Conservation (phyloP, 2,797 vertebrate genomes). For the Chaetophractus vellerosus region DNA sequence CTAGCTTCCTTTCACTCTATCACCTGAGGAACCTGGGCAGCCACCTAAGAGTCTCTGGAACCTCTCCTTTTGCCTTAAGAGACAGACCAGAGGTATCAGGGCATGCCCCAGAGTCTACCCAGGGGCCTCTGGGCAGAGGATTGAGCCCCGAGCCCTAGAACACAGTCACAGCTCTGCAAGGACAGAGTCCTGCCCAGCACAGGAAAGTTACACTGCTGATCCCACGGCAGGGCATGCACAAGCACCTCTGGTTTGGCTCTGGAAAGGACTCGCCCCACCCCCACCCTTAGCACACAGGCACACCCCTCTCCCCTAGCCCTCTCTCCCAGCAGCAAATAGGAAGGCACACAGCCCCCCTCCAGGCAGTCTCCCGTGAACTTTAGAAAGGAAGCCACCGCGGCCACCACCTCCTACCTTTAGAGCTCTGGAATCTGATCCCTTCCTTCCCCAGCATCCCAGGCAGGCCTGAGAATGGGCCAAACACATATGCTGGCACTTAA, state of each 20-base stretch:
- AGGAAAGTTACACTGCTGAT: neutral
- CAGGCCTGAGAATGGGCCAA: neutral
- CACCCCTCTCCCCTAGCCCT: neutral
- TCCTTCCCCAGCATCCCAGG: neutral
- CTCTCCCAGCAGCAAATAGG: neutral
- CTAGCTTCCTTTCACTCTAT: neutral
- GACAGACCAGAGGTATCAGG: neutral
- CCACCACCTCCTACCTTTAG: neutral
- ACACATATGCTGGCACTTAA: neutral
- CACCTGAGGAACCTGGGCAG: neutral
- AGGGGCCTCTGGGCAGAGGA: neutral
- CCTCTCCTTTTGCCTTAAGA: neutral
- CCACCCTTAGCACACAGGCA: neutral
- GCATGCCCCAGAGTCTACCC: neutral
- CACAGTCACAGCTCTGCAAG: neutral
- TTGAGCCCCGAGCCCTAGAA: neutral
- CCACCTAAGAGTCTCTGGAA: neutral
- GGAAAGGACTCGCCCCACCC: neutral
- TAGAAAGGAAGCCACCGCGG: neutral
- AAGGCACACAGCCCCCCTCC: neutral
- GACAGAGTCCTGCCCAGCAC: constrained; percentile 3
- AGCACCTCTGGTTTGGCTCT: neutral
- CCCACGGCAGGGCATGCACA: neutral
- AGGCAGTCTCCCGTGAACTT: neutral
- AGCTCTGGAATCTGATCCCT: neutral